Conservation (phyloP, 1,140 invertebrate species). For the Drosophila pandora region DNA sequence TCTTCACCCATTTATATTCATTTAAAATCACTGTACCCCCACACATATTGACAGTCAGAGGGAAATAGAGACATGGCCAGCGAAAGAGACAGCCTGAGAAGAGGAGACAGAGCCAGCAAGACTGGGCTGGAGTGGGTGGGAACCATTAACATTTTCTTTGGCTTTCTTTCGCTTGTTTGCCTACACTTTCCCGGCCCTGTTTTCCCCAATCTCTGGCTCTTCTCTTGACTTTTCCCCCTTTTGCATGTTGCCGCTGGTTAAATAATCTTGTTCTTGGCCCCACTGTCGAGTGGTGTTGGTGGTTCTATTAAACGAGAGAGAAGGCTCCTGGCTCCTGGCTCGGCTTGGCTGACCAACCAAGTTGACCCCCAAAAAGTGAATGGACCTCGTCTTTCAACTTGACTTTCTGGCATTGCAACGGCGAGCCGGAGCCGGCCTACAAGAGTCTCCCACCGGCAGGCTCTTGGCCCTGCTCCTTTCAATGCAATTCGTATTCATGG, state of each 20-base stretch:
- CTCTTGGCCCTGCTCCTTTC: neutral
- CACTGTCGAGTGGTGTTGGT: conserved; percentile 23
- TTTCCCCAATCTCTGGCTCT: conserved; percentile 20
- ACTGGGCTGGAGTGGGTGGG: conserved; percentile 12
- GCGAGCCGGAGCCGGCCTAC: conserved; percentile 11
- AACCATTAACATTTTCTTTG: conserved; percentile 68
- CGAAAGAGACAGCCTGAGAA: too few relatives aligned
- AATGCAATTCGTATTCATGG: conserved; percentile 75
- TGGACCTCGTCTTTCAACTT: conserved; percentile 76
- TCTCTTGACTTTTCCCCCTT: conserved; percentile 10
- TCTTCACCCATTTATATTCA: neutral
- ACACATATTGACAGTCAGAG: neutral
- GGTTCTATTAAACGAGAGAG: neutral
- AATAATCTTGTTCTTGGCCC: conserved; percentile 53
- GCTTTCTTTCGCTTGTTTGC: conserved; percentile 45
- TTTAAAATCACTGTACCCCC: neutral
- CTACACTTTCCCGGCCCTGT: conserved; percentile 39
- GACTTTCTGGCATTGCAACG: conserved; percentile 65
- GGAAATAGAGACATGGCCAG: too few relatives aligned
- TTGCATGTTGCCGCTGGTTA: conserved; percentile 48
- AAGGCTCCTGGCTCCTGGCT: neutral
- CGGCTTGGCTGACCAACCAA: conserved; percentile 23
- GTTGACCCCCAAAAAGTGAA: conserved; percentile 61
- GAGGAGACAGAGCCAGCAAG: neutral
- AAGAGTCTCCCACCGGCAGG: conserved; percentile 5